Base-by-base conservation (phyloP, 2,888 invertebrate species). In the Monoplex corrugatus region DNA sequence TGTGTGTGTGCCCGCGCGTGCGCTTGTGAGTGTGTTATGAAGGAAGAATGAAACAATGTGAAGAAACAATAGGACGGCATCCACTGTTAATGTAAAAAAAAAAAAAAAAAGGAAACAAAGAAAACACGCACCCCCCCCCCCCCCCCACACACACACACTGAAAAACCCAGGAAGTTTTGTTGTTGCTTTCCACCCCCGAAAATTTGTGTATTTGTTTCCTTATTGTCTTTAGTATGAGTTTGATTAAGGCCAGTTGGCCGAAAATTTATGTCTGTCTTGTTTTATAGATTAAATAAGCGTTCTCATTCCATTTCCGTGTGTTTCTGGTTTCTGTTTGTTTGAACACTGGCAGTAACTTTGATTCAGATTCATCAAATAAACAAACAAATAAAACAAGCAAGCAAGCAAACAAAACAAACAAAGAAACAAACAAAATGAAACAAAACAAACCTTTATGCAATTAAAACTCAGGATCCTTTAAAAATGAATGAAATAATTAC, bases 1-100 rank as follows among this genome's bases (percentile, higher is more conserved):
- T 85, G 85, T 50, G 85, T 57, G 57, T 85, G 85, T 85, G 85
- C 50, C 10, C 50, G 45, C 28, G 85, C 50, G 38, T 86, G 86
- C 63, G 68, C 40, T 40, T 86, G 40, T 63, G 40, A 38, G 28
- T 86, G 63, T 68, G 38, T 68, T 13, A 23, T n/a, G 50, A 16
- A n/a, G 32, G 45, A 28, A 5, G 40, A 13, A n/a, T n/a, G 13
- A 57, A 13, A 23, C 57, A 57, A 19, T 57, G 80, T 35, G 35
- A 35, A 80, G 23, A 8, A 80, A 8, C 80, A 23, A 43, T 38
- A 35, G 32, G 23, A 35, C 80, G 2, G 1, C 23, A 40, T 19
- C 23, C 23, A 38, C 0, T 75, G 75, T 75, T n/a, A n/a, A n/a
- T n/a, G n/a, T n/a, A n/a, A n/a, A n/a, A n/a, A n/a, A n/a, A n/a